These are phyloP conservation scores for Paragorgia papillata DNA, from an alignment of 92 coral and sea anemone genomes.

Conservation along the genomic window DNA sequence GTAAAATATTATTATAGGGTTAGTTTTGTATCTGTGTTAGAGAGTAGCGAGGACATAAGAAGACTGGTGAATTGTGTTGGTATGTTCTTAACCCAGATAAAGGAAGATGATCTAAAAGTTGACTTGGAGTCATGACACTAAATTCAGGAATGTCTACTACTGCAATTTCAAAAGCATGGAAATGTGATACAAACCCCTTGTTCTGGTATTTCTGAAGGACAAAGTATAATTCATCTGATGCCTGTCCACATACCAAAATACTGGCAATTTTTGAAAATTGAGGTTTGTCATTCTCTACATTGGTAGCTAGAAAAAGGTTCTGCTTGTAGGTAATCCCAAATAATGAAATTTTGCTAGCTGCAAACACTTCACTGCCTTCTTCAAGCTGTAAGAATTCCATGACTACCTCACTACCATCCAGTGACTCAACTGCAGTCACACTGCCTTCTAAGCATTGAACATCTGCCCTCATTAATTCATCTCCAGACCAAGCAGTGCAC, in stretches of 20 bases:
- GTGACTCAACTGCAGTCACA: conserved; percentile 6
- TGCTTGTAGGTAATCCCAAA: conserved; percentile 1
- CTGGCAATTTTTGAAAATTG: neutral
- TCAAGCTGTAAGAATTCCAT: neutral
- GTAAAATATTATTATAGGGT: no score
- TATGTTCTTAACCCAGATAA: conserved; percentile 22
- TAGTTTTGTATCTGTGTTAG: no score
- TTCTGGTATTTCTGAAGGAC: no score
- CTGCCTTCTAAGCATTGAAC: neutral
- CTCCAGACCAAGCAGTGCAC: conserved; percentile 8
- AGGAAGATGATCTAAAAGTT: conserved; percentile 9
- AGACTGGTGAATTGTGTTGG: no score
- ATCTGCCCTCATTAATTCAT: neutral
- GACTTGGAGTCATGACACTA: neutral
- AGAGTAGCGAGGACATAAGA: conserved; percentile 16
- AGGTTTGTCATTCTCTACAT: conserved; percentile 8
- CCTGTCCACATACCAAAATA: conserved; percentile 7
- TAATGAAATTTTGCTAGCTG: neutral
- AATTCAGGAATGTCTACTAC: neutral
- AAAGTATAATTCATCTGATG: conserved; percentile 3
- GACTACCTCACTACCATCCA: conserved; percentile 1
- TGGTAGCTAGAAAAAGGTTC: neutral
- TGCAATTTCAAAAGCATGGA: neutral
- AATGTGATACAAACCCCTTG: conserved; percentile 5
- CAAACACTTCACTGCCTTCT: no score